phyloP scores from a whole-genome alignment of 2,888 invertebrate species.

The Pheosia tremula region DNA sequence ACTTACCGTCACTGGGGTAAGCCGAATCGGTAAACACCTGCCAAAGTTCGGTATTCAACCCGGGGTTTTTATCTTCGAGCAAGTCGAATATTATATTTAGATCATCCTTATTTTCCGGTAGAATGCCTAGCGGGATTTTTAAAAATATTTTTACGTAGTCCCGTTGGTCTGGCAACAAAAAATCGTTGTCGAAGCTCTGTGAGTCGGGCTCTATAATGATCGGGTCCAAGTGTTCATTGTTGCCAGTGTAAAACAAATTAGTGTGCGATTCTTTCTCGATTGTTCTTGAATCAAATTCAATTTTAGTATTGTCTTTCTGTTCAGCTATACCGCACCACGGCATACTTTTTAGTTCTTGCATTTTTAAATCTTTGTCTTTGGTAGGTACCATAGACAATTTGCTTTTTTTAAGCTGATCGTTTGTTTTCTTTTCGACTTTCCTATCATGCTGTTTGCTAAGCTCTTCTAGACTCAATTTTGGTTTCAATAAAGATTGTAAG shows the following conservation, averaged over 20 bases:
- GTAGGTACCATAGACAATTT: not conserved
- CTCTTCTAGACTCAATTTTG: constrained; percentile 58
- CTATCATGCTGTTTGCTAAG: constrained; percentile 41
- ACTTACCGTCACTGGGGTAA: constrained; percentile 61
- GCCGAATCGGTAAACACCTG: constrained; percentile 50
- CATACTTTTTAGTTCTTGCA: not conserved
- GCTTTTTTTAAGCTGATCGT: not conserved
- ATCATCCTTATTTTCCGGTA: constrained; percentile 68
- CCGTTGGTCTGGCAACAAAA: constrained; percentile 32
- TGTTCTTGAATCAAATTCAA: not conserved
- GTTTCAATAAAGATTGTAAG: constrained; percentile 62
- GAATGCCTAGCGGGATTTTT: constrained; percentile 60
- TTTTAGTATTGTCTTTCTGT: not conserved
- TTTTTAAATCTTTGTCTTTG: not conserved
- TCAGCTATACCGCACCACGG: not conserved
- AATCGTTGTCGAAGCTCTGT: constrained; percentile 23
- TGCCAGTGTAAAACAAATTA: constrained; percentile 10
- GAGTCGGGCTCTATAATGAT: constrained; percentile 39
- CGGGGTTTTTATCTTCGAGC: constrained; percentile 72
- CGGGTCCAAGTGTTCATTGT: constrained; percentile 37
- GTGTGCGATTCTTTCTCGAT: not conserved
- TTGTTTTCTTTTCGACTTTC: constrained; percentile 27
- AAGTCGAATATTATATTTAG: constrained; percentile 69
- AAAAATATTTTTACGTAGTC: constrained; percentile 58
- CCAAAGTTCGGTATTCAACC: constrained; percentile 71